Evolutionary conservation across 2,888 invertebrate genomes (phyloP).

Genomic region (Nasonia oneida): DNA sequence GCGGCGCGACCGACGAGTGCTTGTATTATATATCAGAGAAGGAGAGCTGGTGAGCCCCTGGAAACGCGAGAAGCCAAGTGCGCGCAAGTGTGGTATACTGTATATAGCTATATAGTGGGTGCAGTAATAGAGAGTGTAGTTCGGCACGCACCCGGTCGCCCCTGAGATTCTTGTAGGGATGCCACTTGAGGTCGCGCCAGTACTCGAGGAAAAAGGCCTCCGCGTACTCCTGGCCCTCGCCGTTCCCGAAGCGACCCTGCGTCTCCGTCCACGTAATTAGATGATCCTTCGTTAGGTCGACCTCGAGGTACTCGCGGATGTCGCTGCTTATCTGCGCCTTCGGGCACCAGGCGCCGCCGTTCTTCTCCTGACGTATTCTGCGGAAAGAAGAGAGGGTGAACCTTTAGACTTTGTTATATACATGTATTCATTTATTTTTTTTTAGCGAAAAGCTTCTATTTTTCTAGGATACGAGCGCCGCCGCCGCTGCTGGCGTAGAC

Average conservation of each 20-base stretch:
- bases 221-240: conserved; percentile 93
- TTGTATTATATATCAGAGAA: background rate
- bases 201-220: conserved; percentile 92
- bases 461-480: background rate
- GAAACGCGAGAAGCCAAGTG: background rate
- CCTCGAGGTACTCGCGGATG: conserved; percentile 90
- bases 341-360: conserved; percentile 97
- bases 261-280: conserved; percentile 92
- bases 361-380: conserved; percentile 89
- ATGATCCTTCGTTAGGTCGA: conserved; percentile 87
- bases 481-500: background rate
- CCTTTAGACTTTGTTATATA: too few species aligned
- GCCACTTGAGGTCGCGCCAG: conserved; percentile 88
- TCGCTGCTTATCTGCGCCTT: conserved; percentile 88
- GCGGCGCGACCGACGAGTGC: background rate
- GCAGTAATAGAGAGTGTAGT: background rate
- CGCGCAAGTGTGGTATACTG: background rate
- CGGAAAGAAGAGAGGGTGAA: background rate
- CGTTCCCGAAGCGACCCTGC: conserved; percentile 95
- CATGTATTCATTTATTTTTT: too few species aligned
- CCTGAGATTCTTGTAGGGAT: conserved; percentile 88
- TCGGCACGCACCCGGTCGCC: conserved; percentile 85
- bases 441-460: background rate
- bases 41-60: background rate
- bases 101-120: too few species aligned